Evolutionary conservation across 2,113 vertebrate genomes (phyloP), one percentile per base, ranked within the genome.

Genomic region (Lagopus leucura): DNA sequence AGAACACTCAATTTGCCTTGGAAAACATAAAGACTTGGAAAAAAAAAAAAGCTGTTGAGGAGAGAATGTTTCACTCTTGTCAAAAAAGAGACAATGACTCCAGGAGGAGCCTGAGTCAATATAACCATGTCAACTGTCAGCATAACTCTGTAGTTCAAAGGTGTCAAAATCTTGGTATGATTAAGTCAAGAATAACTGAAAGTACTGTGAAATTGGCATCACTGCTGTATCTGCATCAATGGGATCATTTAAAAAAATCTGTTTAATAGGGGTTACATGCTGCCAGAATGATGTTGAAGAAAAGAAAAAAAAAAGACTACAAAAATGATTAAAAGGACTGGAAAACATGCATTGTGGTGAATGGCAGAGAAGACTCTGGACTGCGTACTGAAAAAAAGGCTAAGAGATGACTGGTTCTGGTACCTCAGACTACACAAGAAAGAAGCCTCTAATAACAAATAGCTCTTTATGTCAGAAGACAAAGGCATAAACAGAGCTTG

Each of bases 371-470:
- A 91, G 30, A 74, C 20, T 63, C 78, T 36, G 43, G 78, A 89
- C 32, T 74, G 69, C 45, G 52, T 52, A 40, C n/a, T 61, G n/a
- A 76, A 93, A 84, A 40, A 90, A 88, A 95, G n/a, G 40, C 64
- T 57, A 58, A 55, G 79, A 86, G 52, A 92, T 89, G 58, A 89
- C 72, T 85, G 73, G 78, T 86, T 83, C 79, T 89, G 65, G 82
- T 74, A 64, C 66, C 72, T 87, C 69, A 83, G 69, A 93, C 72
- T 74, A 91, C 47, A 85, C 10, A 43, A 74, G 79, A 40, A 93
- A 93, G 75, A 88, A 85, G 83, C 76, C 54, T 61, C 50, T 88
- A 86, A 86, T 91, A 94, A 94, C 85, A 94, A 94, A 94, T 25
- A 83, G 88, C 47, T 92, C 11, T 6, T 92, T 89, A 91, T 64